Base-by-base conservation (phyloP, 2,888 invertebrate genomes). In the Parnassius smintheus region DNA sequence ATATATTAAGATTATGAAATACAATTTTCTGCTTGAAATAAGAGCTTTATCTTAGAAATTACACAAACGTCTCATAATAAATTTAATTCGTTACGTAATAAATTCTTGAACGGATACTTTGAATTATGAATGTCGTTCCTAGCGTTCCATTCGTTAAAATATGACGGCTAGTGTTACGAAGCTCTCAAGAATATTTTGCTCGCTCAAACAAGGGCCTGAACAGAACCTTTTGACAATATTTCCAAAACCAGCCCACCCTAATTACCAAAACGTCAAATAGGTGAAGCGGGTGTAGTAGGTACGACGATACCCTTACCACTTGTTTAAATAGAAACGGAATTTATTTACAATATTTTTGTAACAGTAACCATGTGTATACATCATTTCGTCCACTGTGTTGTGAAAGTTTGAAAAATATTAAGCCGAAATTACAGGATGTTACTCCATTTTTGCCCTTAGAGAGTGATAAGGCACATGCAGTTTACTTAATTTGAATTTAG, bases 251-350 rank as follows among this genome's bases (percentile, higher is more conserved):
- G 53, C 57, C 55, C 58, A 50, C 67, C 74, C 77, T 85, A 85
- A 84, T 85, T 85, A 83, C 75, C 68, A 68, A 74, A 77, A 77
- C 74, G 83, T 82, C 84, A 82, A 73, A 71, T 74, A 75, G 75
- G 74, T 86, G 84, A 85, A 77, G 75, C 80, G 85, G 85, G 85
- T 86, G 77, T 77, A 79, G 78, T 77, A 69, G 76, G 75, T 74
- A 80, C 75, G 73, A 62, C 48, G 61, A 64, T 58, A 53, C 13
- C 10, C 49, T 2, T 76, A 84, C 83, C 66, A 72, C 0, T 0
- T 56, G 67, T 71, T 71, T 68, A 72, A 70, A 72, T 25, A 51
- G 2, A 25, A 51, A 51, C 9, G 10, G 11, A 50, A 8, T 7
- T 46, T 46, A 46, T n/a, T 7, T 0, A 35, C 4, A 35, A 35